These are phyloP conservation scores for Isurus oxyrinchus DNA, from an alignment of 2,113 vertebrate genomes.

Conservation along the genomic window DNA sequence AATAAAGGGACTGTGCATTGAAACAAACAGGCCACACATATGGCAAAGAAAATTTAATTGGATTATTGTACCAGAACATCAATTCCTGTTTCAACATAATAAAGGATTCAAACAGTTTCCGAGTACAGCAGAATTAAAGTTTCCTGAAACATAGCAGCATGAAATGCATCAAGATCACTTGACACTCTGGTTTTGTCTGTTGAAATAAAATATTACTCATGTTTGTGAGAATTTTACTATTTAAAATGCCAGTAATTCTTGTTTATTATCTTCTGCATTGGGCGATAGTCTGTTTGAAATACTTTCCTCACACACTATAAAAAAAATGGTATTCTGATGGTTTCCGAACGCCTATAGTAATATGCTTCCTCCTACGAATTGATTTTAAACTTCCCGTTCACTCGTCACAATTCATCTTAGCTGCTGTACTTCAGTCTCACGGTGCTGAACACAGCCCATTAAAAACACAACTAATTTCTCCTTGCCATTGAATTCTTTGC, in stretches of 20 bases:
- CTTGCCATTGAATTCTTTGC: neutral
- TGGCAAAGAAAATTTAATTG: neutral
- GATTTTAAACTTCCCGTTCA: conserved; percentile 25
- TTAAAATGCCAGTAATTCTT: neutral
- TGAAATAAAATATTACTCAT: neutral
- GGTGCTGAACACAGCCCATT: conserved; percentile 11
- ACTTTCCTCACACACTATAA: neutral
- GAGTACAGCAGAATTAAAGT: conserved; percentile 6
- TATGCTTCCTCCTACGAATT: conserved; percentile 5
- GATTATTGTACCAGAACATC: neutral
- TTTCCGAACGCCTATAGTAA: neutral
- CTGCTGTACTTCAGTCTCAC: neutral
- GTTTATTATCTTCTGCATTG: neutral
- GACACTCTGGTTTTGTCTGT: neutral
- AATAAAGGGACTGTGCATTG: neutral
- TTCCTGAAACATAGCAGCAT: neutral
- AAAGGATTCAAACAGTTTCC: neutral
- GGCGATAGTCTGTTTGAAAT: neutral
- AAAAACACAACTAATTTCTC: conserved; percentile 20
- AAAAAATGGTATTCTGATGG: neutral
- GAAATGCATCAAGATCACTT: neutral
- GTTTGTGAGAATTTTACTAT: neutral
- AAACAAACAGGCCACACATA: neutral
- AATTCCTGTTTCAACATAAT: neutral
- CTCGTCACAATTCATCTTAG: neutral